Evolutionary conservation across 53 echinoderm and acorn worm genomes (phyloP).

Genomic region (Astropecten irregularis): DNA sequence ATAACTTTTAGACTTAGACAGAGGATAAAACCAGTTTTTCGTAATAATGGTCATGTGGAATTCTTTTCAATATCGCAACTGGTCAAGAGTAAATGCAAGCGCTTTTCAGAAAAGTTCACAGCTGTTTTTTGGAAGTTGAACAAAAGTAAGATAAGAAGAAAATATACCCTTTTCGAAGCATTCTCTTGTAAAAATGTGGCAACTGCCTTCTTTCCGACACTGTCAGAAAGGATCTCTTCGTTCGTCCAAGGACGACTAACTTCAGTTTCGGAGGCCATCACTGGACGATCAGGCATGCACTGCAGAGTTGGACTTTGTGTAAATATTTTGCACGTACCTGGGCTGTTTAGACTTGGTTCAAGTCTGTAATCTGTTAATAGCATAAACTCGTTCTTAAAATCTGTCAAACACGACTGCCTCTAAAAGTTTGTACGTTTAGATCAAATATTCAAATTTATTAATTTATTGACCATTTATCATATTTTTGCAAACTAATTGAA

Average conservation of each 20-base stretch:
- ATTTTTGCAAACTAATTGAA: too few relatives aligned
- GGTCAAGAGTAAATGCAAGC: background rate
- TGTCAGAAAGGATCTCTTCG: constrained; percentile 62
- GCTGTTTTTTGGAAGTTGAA: too few relatives aligned
- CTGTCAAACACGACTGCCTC: too few relatives aligned
- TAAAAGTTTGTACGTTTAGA: too few relatives aligned
- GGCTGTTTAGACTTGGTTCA: background rate
- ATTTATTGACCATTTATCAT: too few relatives aligned
- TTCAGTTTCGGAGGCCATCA: constrained; percentile 38
- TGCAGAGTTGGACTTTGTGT: background rate
- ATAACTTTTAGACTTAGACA: too few relatives aligned
- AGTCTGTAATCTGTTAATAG: background rate
- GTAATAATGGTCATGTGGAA: too few relatives aligned
- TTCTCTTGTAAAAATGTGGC: constrained; percentile 64
- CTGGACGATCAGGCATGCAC: too few relatives aligned
- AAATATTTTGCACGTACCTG: background rate
- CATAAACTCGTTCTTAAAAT: background rate
- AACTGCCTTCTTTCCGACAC: constrained; percentile 59
- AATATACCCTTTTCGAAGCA: constrained; percentile 50
- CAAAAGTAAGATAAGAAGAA: too few relatives aligned
- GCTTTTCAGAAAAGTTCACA: too few relatives aligned
- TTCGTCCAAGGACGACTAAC: constrained; percentile 59
- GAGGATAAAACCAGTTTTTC: too few relatives aligned
- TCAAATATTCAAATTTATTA: too few relatives aligned
- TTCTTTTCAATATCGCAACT: background rate